Evolutionary conservation across 1,140 invertebrate species (phyloP), one percentile per base, ranked within the genome.

Genomic region (Achatina immaculata): DNA sequence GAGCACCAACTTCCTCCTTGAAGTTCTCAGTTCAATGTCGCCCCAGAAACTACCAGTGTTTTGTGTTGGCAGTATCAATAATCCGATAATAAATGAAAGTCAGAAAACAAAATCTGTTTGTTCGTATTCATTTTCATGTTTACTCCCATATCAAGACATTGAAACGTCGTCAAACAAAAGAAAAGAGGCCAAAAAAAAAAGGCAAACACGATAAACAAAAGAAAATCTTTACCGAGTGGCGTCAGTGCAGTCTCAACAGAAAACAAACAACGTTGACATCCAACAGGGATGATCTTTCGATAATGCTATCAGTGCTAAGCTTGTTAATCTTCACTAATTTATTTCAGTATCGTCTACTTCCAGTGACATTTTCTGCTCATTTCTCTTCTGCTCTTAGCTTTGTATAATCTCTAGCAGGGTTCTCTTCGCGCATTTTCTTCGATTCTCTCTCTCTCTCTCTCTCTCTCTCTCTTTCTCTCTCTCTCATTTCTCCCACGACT

Each of bases 291-390:
- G 58, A 19, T 62, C 58, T 31, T 9, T 31, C 21, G 28, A 62
- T 62, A 62, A 28, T 16, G n/a, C 31, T 62, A 62, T 62, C 58
- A 62, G 58, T 31, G 28, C 1, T 31, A n/a, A 31, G 58, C 58
- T 31, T 62, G 58, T 62, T 62, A 62, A 62, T 62, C 58, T 62
- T 62, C 58, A 62, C 31, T 62, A 62, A 62, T 62, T 62, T 62
- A 62, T 62, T 28, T 34, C 21, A 62, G 21, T 62, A 28, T 62
- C 58, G 21, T 16, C 3, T 6, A 6, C 58, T 31, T 62, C 3
- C n/a, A 62, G 6, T 31, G n/a, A 28, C 31, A 62, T 34, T 62
- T 62, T 28, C 16, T 55, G 16, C 7, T 7, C 16, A 55, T 21
- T 19, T 19, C 19, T n/a, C n/a, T n/a, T n/a, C n/a, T n/a, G n/a